Conservation (phyloP, 2,888 invertebrate genomes). For the Notodonta ziczac region DNA sequence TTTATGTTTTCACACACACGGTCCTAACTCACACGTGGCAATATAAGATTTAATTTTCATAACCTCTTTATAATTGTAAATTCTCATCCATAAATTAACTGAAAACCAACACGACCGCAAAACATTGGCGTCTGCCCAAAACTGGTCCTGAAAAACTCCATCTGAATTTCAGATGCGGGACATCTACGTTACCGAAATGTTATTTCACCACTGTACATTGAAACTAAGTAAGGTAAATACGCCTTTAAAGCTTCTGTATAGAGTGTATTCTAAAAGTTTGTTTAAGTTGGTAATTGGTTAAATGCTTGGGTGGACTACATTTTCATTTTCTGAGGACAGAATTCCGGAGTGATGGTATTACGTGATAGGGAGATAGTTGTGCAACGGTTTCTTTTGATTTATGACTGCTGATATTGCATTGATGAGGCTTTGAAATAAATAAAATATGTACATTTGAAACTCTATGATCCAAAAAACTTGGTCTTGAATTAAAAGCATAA, state of each 20-base stretch:
- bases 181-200: constrained; percentile 54
- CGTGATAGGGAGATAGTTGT: constrained; percentile 18
- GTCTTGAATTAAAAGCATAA: too few relatives aligned
- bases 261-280: constrained; percentile 19
- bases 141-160: constrained; percentile 59
- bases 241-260: constrained; percentile 25
- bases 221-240: constrained; percentile 21
- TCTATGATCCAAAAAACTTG: too few relatives aligned
- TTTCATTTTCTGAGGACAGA: constrained; percentile 57
- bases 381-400: not conserved
- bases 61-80: constrained; percentile 43
- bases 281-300: constrained; percentile 55
- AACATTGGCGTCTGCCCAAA: constrained; percentile 65
- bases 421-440: too few relatives aligned
- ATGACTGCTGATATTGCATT: not conserved
- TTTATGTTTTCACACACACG: not conserved
- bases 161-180: constrained; percentile 68
- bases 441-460: not conserved
- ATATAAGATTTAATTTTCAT: constrained; percentile 42
- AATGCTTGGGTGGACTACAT: constrained; percentile 55
- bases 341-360: constrained; percentile 38
- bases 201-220: constrained; percentile 39
- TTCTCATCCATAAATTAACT: constrained; percentile 67
- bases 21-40: constrained; percentile 14
- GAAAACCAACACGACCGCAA: constrained; percentile 64